phyloP scores from a whole-genome alignment of 2,113 vertebrate species.

The Hiodon alosoides region DNA sequence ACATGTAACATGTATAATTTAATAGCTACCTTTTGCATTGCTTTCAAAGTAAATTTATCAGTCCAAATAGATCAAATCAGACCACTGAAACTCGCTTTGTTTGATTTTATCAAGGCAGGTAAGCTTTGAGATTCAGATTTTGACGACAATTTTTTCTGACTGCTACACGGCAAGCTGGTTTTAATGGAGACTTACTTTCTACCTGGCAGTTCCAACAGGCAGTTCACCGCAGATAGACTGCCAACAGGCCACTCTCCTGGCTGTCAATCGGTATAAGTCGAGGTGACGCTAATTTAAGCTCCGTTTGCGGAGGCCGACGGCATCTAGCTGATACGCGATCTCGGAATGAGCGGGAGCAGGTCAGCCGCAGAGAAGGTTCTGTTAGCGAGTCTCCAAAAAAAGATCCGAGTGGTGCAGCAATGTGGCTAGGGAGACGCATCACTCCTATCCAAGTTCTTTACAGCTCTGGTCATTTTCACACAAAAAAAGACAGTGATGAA shows the following conservation, averaged over 20 bases:
- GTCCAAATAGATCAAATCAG: too few species aligned
- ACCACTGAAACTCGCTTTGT: too few species aligned
- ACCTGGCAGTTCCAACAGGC: conserved; percentile 13
- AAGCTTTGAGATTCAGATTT: too few species aligned
- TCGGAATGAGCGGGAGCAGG: conserved; percentile 23
- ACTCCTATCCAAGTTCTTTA: conserved; percentile 29
- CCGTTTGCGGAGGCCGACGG: conserved; percentile 26
- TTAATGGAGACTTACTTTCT: not conserved
- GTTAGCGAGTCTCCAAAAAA: not conserved
- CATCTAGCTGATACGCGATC: conserved; percentile 22
- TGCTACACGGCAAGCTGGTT: not conserved
- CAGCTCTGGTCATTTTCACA: conserved; percentile 57
- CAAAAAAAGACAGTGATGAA: conserved; percentile 69
- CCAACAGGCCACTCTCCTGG: conserved; percentile 26
- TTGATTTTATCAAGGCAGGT: too few species aligned
- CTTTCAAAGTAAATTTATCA: too few species aligned
- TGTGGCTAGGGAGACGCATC: conserved; percentile 7
- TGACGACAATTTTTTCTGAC: too few species aligned
- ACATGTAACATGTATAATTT: too few species aligned
- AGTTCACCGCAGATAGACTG: conserved; percentile 16
- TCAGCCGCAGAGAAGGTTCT: not conserved
- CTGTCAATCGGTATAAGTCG: conserved; percentile 32
- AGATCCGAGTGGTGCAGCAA: not conserved
- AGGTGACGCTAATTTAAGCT: conserved; percentile 42
- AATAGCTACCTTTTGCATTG: too few species aligned